Base-by-base conservation (phyloP, 2,797 vertebrate species). In the Chelon labrosus region DNA sequence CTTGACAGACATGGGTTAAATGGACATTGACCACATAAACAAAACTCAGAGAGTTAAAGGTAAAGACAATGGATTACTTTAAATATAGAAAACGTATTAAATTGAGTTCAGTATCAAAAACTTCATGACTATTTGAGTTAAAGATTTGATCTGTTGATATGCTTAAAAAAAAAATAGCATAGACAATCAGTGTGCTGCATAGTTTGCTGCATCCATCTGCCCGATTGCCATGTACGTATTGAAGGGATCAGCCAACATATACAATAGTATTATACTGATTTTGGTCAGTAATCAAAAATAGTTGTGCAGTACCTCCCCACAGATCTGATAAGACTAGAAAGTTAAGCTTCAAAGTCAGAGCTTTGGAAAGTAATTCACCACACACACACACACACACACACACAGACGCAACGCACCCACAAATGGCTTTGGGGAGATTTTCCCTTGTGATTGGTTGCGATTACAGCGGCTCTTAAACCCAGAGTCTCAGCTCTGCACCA, bases 401-500 rank as follows among this genome's bases (percentile, higher is more conserved):
- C 35, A 62, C 44, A 59, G 52, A 63, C 14, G 54, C 58, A 60
- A 59, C 57, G 64, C 25, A 50, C 25, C 42, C 49, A 66, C 19
- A 65, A 39, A 79, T 27, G 38, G 66, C 67, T 82, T 65, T 52
- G 37, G 80, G 85, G 66, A 83, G 69, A 82, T 84, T 84, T 85
- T 60, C 59, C 62, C 53, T 25, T 44, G 61, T 72, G 79, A 81
- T 75, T 86, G 72, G 80, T 69, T 79, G 72, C 76, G 82, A 80
- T 81, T 80, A 65, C 53, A 70, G 67, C 60, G 8, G 66, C 62
- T 66, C 70, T 75, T 11, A 64, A 73, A 74, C 16, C 47, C 64
- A 65, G 42, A 82, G 56, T 71, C 51, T 73, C 53, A 22, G 25
- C 65, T 75, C 75, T 73, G 75, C 71, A 57, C 75, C 10, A 49